Base-by-base conservation (phyloP, 2,113 vertebrate species). In the Poecile atricapillus region DNA sequence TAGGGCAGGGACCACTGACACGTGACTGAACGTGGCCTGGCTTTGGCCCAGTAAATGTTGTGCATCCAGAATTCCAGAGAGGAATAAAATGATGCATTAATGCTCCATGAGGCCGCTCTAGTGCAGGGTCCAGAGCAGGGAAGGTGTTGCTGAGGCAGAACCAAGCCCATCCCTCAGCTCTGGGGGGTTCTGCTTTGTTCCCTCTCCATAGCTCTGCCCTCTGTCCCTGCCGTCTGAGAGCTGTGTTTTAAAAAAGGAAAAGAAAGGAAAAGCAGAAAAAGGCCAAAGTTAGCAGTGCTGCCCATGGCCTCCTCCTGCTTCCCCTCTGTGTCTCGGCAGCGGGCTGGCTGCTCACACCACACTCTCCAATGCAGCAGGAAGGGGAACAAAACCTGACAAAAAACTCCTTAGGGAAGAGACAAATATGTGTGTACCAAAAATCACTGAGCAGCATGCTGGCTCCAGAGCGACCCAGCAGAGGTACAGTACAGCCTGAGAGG, bases 341-440 rank as follows among this genome's bases (percentile, higher is more conserved):
- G 3, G 63, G 68, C 14, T 11, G 22, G 4, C 69, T 28, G 75
- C 52, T 67, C 82, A 2, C 4, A 0, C 9, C 3, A 8, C 35
- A 0, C 60, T 82, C 39, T 21, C 24, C 78, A 22, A 0, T 0
- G 0, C 46, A 8, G 39, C 1, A 23, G 89, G 84, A 87, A 64
- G 77, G 22, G 65, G 35, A 64, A 37, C 39, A 14, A 7, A 87
- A 8, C 35, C 22, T 3, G 10, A 5, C 21, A 1, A 18, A n/a
- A 56, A 69, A 11, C 59, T 77, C 58, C n/a, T 27, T 15, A 9
- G 62, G 70, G 79, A n/a, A 13, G 44, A 41, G 46, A 17, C 31
- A 11, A 13, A 18, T 4, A 0, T 0, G 8, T 6, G 4, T 4
- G 6, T 39, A 5, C 64, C 27, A 9, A 4, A 52, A 49, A 37